Conservation (phyloP, 2,113 vertebrate genomes). For the Acinonyx jubatus region DNA sequence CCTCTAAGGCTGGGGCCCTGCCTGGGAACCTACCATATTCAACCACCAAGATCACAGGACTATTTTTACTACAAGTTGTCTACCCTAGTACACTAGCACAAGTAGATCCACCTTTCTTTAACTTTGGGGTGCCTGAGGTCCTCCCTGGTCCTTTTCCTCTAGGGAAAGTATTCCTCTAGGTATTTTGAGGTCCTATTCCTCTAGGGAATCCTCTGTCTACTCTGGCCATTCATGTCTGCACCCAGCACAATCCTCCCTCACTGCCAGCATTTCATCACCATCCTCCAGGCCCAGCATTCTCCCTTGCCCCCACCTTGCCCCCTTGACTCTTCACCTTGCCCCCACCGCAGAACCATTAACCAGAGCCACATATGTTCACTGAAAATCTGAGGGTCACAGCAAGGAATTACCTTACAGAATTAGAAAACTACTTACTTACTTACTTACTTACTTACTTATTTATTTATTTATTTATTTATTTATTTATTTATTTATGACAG, state of each 20-base stretch:
- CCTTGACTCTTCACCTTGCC: background rate
- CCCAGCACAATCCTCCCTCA: background rate
- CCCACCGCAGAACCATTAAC: background rate
- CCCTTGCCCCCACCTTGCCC: background rate
- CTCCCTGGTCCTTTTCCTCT: background rate
- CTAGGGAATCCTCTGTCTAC: background rate
- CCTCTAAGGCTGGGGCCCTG: background rate
- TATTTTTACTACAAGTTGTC: background rate
- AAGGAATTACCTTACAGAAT: constrained; percentile 22
- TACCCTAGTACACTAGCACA: background rate
- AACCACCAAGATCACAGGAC: background rate
- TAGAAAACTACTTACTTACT: background rate
- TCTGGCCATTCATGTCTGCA: background rate
- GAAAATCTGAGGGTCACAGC: background rate
- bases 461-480: too few relatives aligned
- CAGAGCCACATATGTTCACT: background rate
- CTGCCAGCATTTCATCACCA: background rate
- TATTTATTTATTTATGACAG: too few relatives aligned
- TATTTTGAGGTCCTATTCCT: background rate
- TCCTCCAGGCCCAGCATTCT: background rate
- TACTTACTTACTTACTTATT: too few relatives aligned
- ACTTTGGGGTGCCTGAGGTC: background rate
- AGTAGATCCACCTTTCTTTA: background rate
- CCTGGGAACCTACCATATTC: background rate
- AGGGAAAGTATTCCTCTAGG: too few relatives aligned